These are phyloP conservation scores for Eupithecia centaureata DNA, from an alignment of 2,888 invertebrate species.

Conservation along the genomic window DNA sequence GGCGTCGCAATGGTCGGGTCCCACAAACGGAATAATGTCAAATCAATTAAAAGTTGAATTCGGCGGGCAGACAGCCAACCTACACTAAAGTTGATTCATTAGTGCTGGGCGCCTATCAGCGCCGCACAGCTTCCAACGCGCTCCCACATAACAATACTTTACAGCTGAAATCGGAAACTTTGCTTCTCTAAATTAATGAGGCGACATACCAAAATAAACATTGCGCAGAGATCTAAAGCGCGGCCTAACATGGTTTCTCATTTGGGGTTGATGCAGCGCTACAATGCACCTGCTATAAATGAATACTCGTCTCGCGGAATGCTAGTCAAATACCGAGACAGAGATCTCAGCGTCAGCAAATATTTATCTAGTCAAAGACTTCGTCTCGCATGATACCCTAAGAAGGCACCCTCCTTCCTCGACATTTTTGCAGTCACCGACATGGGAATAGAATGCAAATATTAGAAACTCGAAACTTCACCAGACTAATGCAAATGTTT, in stretches of 20 bases:
- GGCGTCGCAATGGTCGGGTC: conserved; percentile 68
- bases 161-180: conserved; percentile 31
- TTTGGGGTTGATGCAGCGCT: conserved; percentile 21
- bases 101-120: conserved; percentile 65
- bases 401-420: conserved; percentile 30
- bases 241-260: conserved; percentile 11
- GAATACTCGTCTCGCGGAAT: conserved; percentile 28
- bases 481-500: conserved; percentile 23
- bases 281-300: conserved; percentile 24
- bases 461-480: conserved; percentile 30
- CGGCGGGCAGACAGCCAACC: conserved; percentile 70
- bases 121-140: conserved; percentile 47
- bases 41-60: conserved; percentile 82
- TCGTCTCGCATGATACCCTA: conserved; percentile 39
- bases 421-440: conserved; percentile 38
- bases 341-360: conserved; percentile 38
- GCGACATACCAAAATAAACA: conserved; percentile 15
- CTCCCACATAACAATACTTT: conserved; percentile 54
- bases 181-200: conserved; percentile 15
- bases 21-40: conserved; percentile 80
- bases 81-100: conserved; percentile 73
- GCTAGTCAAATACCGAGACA: conserved; percentile 38
- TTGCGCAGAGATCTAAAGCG: not conserved
- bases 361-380: conserved; percentile 45
- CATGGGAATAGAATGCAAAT: conserved; percentile 34